Conservation (phyloP, 2,888 invertebrate genomes). For the Synanthedon andrenaeformis region DNA sequence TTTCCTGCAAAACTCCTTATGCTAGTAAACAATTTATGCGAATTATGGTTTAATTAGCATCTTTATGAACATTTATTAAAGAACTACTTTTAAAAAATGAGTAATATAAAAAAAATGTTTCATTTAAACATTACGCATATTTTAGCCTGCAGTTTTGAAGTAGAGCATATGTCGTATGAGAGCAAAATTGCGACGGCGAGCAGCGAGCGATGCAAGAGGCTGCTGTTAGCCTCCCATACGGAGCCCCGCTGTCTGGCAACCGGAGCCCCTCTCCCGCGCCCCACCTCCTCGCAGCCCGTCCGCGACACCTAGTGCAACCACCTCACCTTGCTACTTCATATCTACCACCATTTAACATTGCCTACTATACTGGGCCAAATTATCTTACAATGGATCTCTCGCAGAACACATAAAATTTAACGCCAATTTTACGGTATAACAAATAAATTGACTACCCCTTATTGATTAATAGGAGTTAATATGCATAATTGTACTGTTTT, state of each 20-base stretch:
- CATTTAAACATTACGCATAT: slow-evolving; percentile 8
- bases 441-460: too few relatives aligned
- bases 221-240: slow-evolving; percentile 66
- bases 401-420: too few relatives aligned
- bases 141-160: slow-evolving; percentile 12
- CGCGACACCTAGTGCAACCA: slow-evolving; percentile 50
- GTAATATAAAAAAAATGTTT: not conserved
- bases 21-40: not conserved
- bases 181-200: slow-evolving; percentile 55
- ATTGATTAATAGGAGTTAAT: too few relatives aligned
- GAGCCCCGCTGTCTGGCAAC: slow-evolving; percentile 71
- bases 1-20: too few relatives aligned
- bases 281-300: slow-evolving; percentile 10
- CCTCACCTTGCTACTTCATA: slow-evolving; percentile 43
- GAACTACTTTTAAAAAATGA: not conserved
- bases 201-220: slow-evolving; percentile 57
- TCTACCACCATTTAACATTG: not conserved
- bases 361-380: not conserved
- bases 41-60: not conserved
- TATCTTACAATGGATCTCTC: too few relatives aligned
- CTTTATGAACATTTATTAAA: not conserved
- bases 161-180: slow-evolving; percentile 57
- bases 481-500: too few relatives aligned
- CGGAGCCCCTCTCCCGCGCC: slow-evolving; percentile 27
- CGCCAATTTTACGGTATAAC: too few relatives aligned